phyloP scores from a whole-genome alignment of 1,140 invertebrate species.

The Hesperophylax magnus region DNA sequence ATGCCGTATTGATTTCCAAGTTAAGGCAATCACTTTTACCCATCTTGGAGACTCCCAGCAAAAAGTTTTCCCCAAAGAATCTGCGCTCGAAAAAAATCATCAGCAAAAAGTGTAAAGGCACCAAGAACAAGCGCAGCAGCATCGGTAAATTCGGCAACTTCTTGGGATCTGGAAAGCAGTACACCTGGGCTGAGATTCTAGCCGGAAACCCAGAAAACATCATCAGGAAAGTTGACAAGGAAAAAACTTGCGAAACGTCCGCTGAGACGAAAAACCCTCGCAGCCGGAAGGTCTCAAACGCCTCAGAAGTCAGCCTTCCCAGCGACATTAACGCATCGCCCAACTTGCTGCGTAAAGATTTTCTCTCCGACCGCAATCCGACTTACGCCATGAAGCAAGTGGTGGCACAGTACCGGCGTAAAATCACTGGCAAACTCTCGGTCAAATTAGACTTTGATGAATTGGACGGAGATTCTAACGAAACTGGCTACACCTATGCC shows the following conservation, averaged over 20 bases:
- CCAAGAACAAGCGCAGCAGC: slow-evolving; percentile 65
- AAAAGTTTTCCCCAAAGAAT: slow-evolving; percentile 68
- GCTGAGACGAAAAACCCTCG: slow-evolving; percentile 67
- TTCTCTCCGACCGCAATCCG: slow-evolving; percentile 68
- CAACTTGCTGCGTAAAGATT: slow-evolving; percentile 66
- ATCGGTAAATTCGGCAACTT: slow-evolving; percentile 70
- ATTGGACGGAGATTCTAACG: slow-evolving; percentile 59
- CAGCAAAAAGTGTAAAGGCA: slow-evolving; percentile 64
- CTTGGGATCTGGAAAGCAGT: slow-evolving; percentile 68
- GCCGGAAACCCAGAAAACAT: slow-evolving; percentile 72
- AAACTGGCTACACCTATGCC: slow-evolving; percentile 70
- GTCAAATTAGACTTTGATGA: slow-evolving; percentile 58
- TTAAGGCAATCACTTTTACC: slow-evolving; percentile 67
- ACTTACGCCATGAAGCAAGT: slow-evolving; percentile 74
- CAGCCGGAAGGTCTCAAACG: slow-evolving; percentile 66
- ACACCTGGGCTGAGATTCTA: slow-evolving; percentile 73
- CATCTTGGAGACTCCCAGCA: slow-evolving; percentile 64
- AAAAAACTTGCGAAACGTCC: slow-evolving; percentile 59
- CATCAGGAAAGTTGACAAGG: slow-evolving; percentile 64
- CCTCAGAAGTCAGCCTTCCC: slow-evolving; percentile 60
- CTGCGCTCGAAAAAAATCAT: slow-evolving; percentile 67
- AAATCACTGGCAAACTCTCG: slow-evolving; percentile 60
- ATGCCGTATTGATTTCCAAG: slow-evolving; percentile 66
- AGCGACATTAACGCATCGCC: slow-evolving; percentile 62
- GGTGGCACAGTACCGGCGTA: slow-evolving; percentile 66